These are phyloP conservation scores for Catostylus mosaicus DNA, from an alignment of 30 jellyfish, hydroid and myxozoan species.

Conservation along the genomic window DNA sequence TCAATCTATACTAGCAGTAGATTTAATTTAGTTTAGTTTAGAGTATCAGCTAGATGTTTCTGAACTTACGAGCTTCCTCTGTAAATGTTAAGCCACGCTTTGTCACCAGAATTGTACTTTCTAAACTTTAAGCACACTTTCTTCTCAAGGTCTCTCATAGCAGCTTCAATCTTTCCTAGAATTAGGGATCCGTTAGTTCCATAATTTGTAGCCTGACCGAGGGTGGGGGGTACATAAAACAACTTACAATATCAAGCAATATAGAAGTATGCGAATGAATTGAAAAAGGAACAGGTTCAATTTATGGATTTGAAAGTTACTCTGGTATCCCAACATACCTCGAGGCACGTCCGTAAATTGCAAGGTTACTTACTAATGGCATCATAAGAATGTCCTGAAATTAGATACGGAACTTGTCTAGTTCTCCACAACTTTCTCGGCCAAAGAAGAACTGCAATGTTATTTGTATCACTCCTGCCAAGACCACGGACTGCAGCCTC, in stretches of 20 bases:
- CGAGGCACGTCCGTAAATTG: too few relatives aligned
- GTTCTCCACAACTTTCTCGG: constrained; percentile 73
- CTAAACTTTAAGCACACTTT: constrained; percentile 52
- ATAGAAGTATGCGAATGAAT: too few relatives aligned
- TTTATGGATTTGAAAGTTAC: background rate
- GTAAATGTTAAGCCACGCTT: constrained; percentile 37
- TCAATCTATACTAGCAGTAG: too few relatives aligned
- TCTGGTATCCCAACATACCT: too few relatives aligned
- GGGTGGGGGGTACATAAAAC: too few relatives aligned
- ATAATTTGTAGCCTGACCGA: too few relatives aligned
- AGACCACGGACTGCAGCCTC: background rate
- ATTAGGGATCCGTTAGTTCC: too few relatives aligned
- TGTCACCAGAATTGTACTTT: constrained; percentile 14
- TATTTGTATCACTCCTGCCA: constrained; percentile 22
- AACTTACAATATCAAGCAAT: too few relatives aligned
- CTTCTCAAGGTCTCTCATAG: constrained; percentile 55
- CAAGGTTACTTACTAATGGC: constrained; percentile 6
- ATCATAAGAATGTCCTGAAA: constrained; percentile 31
- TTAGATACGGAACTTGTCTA: constrained; percentile 42
- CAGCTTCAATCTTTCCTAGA: constrained; percentile 42
- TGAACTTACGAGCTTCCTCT: constrained; percentile 53
- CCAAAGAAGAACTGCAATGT: constrained; percentile 39
- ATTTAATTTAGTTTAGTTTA: too few relatives aligned
- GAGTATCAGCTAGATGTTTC: too few relatives aligned
- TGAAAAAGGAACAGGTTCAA: too few relatives aligned